Evolutionary conservation across 2,888 invertebrate species (phyloP), one percentile per base, ranked within the genome.

Genomic region (Agrypnus murinus): DNA sequence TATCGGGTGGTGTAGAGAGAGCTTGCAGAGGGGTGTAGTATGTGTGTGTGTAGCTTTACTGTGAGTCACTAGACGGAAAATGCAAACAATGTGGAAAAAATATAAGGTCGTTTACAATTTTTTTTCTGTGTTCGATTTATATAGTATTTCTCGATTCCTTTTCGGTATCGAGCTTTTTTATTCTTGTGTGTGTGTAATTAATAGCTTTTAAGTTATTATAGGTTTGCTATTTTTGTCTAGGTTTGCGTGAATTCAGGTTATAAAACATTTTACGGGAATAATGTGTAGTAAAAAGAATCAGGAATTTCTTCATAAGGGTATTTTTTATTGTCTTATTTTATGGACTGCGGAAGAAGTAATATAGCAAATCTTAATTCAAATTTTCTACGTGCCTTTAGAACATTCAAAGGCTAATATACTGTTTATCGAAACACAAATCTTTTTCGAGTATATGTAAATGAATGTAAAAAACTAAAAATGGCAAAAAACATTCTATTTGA

Each of bases 1-100:
- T 77, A 77, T 75, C 77, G 73, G 60, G 63, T 69, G n/a, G n/a
- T n/a, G n/a, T n/a, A n/a, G n/a, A 65, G 72, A 25, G 25, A 65
- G 72, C 55, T 43, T 32, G 48, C 55, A 43, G 46, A 60, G 64
- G 64, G 64, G 64, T 50, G 48, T n/a, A n/a, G n/a, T n/a, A n/a
- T n/a, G n/a, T 25, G 25, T 25, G 25, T 25, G 25, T 25, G 5
- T 46, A 45, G 34, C 40, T 58, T 57, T 57, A 38, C 65, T 34
- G 65, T 70, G 70, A 70, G 25, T 70, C 70, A 70, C 70, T 69
- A 65, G 46, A 70, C 55, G 63, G 68, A 68, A 68, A 68, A 68
- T 62, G 57, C 63, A 63, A 68, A 63, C 60, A 32, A 48, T 32
- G 48, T 63, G 8, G 66, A 59, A 68, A 68, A 68, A 55, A 64